Evolutionary conservation across 2,797 vertebrate species (phyloP).

Genomic region (Serranus cabrilla): DNA sequence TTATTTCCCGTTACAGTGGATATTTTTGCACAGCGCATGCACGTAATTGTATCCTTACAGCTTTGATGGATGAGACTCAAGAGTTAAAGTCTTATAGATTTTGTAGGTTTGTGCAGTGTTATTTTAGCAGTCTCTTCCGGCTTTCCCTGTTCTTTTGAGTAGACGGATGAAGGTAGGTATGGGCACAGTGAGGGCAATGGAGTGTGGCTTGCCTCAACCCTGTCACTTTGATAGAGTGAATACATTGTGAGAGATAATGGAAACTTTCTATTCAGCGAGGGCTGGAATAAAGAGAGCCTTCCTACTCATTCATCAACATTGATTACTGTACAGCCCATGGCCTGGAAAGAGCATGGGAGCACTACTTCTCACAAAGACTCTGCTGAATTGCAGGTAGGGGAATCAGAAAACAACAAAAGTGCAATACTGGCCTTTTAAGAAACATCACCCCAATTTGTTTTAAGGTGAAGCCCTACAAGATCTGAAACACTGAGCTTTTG

Average conservation of each 20-base stretch:
- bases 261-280: slow-evolving; percentile 95
- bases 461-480: slow-evolving; percentile 71
- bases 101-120: slow-evolving; percentile 68
- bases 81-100: slow-evolving; percentile 74
- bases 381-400: slow-evolving; percentile 82
- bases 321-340: slow-evolving; percentile 90
- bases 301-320: slow-evolving; percentile 95
- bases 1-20: slow-evolving; percentile 40
- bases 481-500: slow-evolving; percentile 61
- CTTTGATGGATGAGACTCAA: slow-evolving; percentile 69
- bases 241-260: slow-evolving; percentile 97
- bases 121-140: slow-evolving; percentile 85
- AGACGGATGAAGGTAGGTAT: slow-evolving; percentile 86
- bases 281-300: slow-evolving; percentile 94
- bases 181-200: slow-evolving; percentile 88
- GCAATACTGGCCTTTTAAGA: slow-evolving; percentile 81
- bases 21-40: slow-evolving; percentile 52
- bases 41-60: slow-evolving; percentile 56
- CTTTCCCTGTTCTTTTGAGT: slow-evolving; percentile 80
- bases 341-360: slow-evolving; percentile 84
- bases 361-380: slow-evolving; percentile 82
- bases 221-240: slow-evolving; percentile 99
- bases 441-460: slow-evolving; percentile 84
- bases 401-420: slow-evolving; percentile 83
- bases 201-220: slow-evolving; percentile 91